Percentiles rank a stretch among this genome's conserved stretches.
These are phyloP conservation scores for Laticauda laticaudata DNA, from an alignment of 2,113 vertebrate species.

Conservation along the genomic window DNA sequence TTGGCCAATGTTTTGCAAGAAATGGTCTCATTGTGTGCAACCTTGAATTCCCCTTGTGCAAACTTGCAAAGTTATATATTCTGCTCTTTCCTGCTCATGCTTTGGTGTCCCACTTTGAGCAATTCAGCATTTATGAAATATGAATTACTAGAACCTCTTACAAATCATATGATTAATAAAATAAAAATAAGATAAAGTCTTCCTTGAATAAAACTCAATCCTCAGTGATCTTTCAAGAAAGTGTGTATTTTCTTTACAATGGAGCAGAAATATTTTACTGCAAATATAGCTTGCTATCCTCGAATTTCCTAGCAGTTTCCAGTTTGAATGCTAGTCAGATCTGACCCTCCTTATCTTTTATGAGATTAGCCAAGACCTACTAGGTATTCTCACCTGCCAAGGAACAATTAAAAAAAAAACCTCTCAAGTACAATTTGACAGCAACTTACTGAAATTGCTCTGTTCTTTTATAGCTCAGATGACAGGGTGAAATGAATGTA, in stretches of 20 bases:
- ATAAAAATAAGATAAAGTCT: not conserved
- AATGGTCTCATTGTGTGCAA: not conserved
- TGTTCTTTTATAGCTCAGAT: constrained; percentile 40
- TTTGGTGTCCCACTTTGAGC: not conserved
- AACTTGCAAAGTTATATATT: not conserved
- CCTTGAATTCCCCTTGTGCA: not conserved
- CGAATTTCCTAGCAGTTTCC: not conserved
- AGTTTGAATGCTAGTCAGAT: not conserved
- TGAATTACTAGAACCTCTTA: not conserved
- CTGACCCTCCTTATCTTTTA: not conserved
- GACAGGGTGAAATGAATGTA: constrained; percentile 74
- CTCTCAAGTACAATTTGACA: not conserved
- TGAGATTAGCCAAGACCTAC: not conserved
- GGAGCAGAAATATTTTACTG: not conserved
- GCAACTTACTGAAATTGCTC: not conserved
- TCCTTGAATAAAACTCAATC: not conserved
- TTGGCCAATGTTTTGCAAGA: too few relatives aligned
- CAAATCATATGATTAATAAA: not conserved
- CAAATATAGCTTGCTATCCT: not conserved
- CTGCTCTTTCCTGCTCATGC: not conserved
- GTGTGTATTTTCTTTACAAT: not conserved
- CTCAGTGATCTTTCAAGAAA: not conserved
- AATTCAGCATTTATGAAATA: not conserved
- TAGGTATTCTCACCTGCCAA: not conserved
- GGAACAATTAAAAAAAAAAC: not conserved